Base-by-base conservation (phyloP, 2,797 vertebrate species). In the Peromyscus aztecus region DNA sequence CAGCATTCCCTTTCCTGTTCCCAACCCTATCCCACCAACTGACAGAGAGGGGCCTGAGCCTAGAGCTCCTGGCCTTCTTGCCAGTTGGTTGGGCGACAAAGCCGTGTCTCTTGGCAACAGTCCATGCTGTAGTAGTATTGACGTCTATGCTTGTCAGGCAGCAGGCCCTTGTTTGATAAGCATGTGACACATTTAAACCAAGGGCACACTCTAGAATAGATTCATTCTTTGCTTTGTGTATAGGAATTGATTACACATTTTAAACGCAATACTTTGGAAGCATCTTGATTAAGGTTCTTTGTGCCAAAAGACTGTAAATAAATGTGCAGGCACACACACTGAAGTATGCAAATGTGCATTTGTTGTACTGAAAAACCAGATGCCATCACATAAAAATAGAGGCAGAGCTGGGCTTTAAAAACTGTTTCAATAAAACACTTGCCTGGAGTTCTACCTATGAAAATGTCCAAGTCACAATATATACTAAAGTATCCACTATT, bases 211-310 rank as follows among this genome's bases (percentile, higher is more conserved):
- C 63, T 69, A 80, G 57, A 59, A 82, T 29, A 76, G 14, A 92
- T 67, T 43, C 96, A 93, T 89, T 94, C 71, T 8, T 95, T 82
- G 76, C 84, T 82, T n/a, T 67, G n/a, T 73, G 24, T 52, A 73
- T 40, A 69, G 14, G 40, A 93, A 95, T 84, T 82, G 24, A 89
- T n/a, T 46, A 37, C 2, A 90, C 6, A 78, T 93, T 94, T 61
- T 83, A 55, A 93, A 76, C 90, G 80, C 49, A 49, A 97, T 89
- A 65, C 46, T 91, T 81, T 46, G 89, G 80, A 96, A 97, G 19
- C 24, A 88, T 73, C 94, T 95, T 90, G 77, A 96, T 84, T 88
- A 89, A 76, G 16, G 10, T 97, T 95, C 88, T 94, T 80, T 3
- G 31, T 71, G 77, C 82, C 83, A 96, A 95, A 97, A 71, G 2